Percentiles rank a stretch among this genome's conserved stretches.
phyloP scores from a whole-genome alignment of 2,888 invertebrate genomes.

The Campaea margaritaria region DNA sequence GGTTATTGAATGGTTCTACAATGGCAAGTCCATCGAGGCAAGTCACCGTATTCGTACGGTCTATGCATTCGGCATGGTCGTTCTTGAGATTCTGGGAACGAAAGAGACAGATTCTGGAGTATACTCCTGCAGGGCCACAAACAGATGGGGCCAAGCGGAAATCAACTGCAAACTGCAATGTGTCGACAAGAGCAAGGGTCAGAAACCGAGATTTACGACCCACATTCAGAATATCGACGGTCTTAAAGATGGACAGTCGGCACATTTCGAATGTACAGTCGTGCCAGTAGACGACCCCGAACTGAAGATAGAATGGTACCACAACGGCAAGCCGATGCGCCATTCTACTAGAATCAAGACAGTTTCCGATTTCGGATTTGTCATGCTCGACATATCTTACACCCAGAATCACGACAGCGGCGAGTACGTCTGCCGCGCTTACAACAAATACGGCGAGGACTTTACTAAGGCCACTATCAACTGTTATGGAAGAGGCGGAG shows the following conservation, averaged over 20 bases:
- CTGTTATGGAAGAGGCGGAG: slow-evolving; percentile 93
- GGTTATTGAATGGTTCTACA: slow-evolving; percentile 98
- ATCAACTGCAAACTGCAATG: slow-evolving; percentile 93
- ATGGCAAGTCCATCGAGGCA: slow-evolving; percentile 94
- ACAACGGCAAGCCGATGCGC: slow-evolving; percentile 95
- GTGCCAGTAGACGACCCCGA: slow-evolving; percentile 97
- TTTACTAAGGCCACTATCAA: slow-evolving; percentile 93
- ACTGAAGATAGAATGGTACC: slow-evolving; percentile 98
- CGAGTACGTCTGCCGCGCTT: slow-evolving; percentile 96
- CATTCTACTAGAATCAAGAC: slow-evolving; percentile 96
- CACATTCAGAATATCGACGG: slow-evolving; percentile 93
- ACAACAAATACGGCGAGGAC: slow-evolving; percentile 96
- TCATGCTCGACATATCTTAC: slow-evolving; percentile 97
- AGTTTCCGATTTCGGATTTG: slow-evolving; percentile 97
- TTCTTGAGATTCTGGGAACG: slow-evolving; percentile 97
- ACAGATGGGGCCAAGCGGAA: slow-evolving; percentile 95
- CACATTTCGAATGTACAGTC: slow-evolving; percentile 97
- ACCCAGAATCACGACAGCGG: slow-evolving; percentile 97
- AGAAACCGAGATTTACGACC: slow-evolving; percentile 94
- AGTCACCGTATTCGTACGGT: slow-evolving; percentile 96
- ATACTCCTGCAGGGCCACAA: slow-evolving; percentile 95
- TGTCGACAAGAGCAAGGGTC: slow-evolving; percentile 93
- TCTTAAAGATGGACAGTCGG: slow-evolving; percentile 96
- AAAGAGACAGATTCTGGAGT: slow-evolving; percentile 96
- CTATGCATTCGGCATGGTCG: slow-evolving; percentile 98